Conservation (phyloP, 2,113 vertebrate species). For the Misgurnus mizolepis region DNA sequence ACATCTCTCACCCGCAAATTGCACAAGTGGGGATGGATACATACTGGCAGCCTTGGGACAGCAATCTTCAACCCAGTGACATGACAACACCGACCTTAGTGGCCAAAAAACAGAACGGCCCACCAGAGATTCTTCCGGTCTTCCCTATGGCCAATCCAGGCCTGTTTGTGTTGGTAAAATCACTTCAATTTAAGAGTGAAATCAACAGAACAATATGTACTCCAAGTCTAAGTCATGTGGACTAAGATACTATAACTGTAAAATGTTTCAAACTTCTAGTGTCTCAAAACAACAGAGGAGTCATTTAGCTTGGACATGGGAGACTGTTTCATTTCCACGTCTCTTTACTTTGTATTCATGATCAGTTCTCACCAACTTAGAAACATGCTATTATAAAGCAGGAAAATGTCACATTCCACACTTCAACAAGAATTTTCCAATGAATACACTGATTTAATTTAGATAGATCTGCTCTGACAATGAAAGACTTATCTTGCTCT, state of each 20-base stretch:
- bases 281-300: constrained; percentile 4
- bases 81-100: too few species aligned
- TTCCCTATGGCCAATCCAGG: too few species aligned
- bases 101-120: too few species aligned
- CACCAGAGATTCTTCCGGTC: too few species aligned
- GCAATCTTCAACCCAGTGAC: too few species aligned
- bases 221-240: not conserved
- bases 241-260: constrained; percentile 6
- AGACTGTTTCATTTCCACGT: constrained; percentile 13
- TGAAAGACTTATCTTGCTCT: constrained; percentile 36
- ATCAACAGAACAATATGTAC: not conserved
- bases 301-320: constrained; percentile 6
- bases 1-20: too few species aligned
- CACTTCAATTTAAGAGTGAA: not conserved
- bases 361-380: constrained; percentile 26
- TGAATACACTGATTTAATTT: constrained; percentile 47
- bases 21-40: too few species aligned
- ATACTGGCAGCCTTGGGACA: too few species aligned
- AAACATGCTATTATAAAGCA: constrained; percentile 35
- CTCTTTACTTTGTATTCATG: constrained; percentile 32
- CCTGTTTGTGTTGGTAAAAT: too few species aligned
- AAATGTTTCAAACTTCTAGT: constrained; percentile 16
- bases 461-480: constrained; percentile 45
- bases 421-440: constrained; percentile 40
- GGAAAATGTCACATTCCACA: constrained; percentile 41